A percentile compares a stretch with the other conserved stretches of the same genome.
phyloP scores from a whole-genome alignment of 2,888 invertebrate species.

The Eupsilia transversa region DNA sequence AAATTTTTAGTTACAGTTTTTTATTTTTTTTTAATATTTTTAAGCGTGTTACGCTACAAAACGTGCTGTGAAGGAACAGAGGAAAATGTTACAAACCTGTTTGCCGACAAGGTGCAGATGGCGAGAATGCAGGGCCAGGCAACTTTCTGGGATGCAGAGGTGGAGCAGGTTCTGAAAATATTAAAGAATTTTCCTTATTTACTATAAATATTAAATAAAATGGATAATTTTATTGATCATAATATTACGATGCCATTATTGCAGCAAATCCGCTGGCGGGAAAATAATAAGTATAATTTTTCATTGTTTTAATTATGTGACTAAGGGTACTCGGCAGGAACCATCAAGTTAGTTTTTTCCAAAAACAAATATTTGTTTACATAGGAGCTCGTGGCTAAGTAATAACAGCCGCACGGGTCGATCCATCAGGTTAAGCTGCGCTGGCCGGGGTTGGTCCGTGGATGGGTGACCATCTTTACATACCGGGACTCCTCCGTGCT shows the following conservation, averaged over 20 bases:
- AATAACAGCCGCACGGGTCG: too few relatives aligned
- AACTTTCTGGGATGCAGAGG: not conserved
- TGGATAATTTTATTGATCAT: not conserved
- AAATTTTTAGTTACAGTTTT: too few relatives aligned
- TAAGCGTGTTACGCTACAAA: too few relatives aligned
- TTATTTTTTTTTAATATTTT: too few relatives aligned
- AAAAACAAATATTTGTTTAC: not conserved
- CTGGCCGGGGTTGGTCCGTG: too few relatives aligned
- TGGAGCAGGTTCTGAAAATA: constrained; percentile 1
- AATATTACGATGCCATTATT: too few relatives aligned
- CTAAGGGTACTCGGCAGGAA: too few relatives aligned
- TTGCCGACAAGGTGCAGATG: not conserved
- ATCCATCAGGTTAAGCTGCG: too few relatives aligned
- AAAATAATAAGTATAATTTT: not conserved
- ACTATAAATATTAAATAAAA: not conserved
- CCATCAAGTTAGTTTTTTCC: not conserved
- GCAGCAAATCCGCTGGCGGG: constrained; percentile 1
- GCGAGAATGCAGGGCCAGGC: not conserved
- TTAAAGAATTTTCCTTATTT: constrained; percentile 1
- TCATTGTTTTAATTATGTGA: not conserved
- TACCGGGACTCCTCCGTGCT: too few relatives aligned
- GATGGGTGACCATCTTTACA: too few relatives aligned
- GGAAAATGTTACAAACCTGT: constrained; percentile 1
- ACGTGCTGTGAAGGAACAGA: too few relatives aligned
- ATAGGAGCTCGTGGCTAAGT: too few relatives aligned